A percentile compares a stretch with the other conserved stretches of the same genome.
Conservation (phyloP, 2,888 invertebrate species). For the Caenorhabditis panamensis region DNA sequence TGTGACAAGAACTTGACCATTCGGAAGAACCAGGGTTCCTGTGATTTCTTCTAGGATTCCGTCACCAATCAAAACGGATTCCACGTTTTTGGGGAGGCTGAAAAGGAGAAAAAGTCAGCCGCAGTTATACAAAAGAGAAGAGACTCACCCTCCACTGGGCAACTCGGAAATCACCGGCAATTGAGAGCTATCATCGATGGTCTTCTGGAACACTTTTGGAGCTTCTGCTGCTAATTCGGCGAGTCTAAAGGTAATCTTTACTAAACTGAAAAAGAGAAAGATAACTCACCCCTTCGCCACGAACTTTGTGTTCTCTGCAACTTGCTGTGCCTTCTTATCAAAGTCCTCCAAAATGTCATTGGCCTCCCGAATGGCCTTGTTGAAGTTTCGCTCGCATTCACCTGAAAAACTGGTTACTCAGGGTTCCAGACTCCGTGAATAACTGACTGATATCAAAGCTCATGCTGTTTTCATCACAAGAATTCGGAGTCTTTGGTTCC, state of each 20-base stretch:
- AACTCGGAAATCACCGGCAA: slow-evolving; percentile 50
- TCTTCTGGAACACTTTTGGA: slow-evolving; percentile 55
- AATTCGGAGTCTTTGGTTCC: slow-evolving; percentile 34
- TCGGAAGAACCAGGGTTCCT: slow-evolving; percentile 64
- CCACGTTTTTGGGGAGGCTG: slow-evolving; percentile 66
- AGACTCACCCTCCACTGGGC: slow-evolving; percentile 58
- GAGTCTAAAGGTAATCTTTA: too few relatives aligned
- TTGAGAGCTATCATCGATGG: slow-evolving; percentile 56
- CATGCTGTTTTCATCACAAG: slow-evolving; percentile 52
- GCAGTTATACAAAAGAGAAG: too few relatives aligned
- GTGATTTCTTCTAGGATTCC: slow-evolving; percentile 64
- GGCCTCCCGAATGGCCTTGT: slow-evolving; percentile 46
- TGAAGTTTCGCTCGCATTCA: slow-evolving; percentile 56
- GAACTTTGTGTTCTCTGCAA: slow-evolving; percentile 46
- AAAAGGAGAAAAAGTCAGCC: slow-evolving; percentile 5
- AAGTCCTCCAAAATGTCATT: slow-evolving; percentile 52
- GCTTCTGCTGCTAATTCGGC: slow-evolving; percentile 35
- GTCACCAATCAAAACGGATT: slow-evolving; percentile 65
- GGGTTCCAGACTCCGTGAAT: background rate
- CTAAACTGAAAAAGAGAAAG: background rate
- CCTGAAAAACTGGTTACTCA: slow-evolving; percentile 26
- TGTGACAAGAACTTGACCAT: slow-evolving; percentile 64
- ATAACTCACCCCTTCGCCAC: slow-evolving; percentile 45
- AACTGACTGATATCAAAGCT: slow-evolving; percentile 58
- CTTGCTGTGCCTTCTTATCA: slow-evolving; percentile 50